phyloP scores from a whole-genome alignment of 1,140 invertebrate species.

The Cecropterus lyciades region DNA sequence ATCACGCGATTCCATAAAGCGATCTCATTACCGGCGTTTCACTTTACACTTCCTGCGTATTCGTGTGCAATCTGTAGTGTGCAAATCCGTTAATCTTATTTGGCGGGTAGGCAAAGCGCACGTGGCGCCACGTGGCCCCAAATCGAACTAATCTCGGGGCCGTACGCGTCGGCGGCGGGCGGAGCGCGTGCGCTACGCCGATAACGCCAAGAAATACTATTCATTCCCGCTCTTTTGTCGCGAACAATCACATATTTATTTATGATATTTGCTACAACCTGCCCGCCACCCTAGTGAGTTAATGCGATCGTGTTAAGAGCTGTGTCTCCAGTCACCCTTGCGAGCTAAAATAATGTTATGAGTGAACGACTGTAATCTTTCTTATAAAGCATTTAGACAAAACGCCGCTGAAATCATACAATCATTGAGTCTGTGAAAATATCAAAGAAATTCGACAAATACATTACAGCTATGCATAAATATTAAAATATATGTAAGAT shows the following conservation, averaged over 20 bases:
- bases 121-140: conserved; percentile 79
- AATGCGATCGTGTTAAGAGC: conserved; percentile 26
- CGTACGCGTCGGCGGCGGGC: conserved; percentile 75
- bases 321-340: conserved; percentile 2
- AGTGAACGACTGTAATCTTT: too few species aligned
- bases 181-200: conserved; percentile 72
- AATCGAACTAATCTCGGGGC: conserved; percentile 79
- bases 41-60: conserved; percentile 82
- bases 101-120: conserved; percentile 71
- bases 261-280: conserved; percentile 80
- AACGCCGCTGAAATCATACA: too few species aligned
- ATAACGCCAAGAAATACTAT: conserved; percentile 82
- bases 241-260: conserved; percentile 82
- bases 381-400: too few species aligned
- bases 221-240: conserved; percentile 81
- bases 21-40: conserved; percentile 79
- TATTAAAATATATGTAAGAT: too few species aligned
- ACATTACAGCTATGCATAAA: too few species aligned
- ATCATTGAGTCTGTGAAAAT: too few species aligned
- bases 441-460: too few species aligned
- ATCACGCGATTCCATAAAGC: conserved; percentile 66
- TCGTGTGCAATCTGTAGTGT: conserved; percentile 84
- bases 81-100: conserved; percentile 84
- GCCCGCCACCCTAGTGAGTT: conserved; percentile 70
- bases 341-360: background rate